phyloP scores from a whole-genome alignment of 2,888 invertebrate genomes.

The Ophion obscuratus region DNA sequence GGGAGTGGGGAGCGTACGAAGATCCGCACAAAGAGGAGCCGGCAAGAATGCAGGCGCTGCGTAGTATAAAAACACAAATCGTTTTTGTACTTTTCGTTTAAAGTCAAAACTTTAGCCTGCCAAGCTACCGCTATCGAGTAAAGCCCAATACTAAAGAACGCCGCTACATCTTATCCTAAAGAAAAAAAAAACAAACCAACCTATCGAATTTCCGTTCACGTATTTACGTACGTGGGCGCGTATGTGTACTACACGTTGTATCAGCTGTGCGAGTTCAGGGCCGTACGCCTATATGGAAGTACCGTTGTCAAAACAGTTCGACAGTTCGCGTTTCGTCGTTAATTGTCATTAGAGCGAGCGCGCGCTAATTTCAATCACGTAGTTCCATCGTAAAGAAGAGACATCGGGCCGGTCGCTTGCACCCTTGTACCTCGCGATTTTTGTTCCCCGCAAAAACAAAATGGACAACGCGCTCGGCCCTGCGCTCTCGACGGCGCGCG shows the following conservation, averaged over 20 bases:
- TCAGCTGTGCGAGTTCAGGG: conserved; percentile 64
- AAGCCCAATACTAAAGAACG: not conserved
- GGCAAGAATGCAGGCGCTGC: not conserved
- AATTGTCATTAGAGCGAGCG: conserved; percentile 19
- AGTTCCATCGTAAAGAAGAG: not conserved
- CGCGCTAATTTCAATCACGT: conserved; percentile 44
- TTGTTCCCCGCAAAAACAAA: not conserved
- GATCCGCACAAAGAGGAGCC: not conserved
- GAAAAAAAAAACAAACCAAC: conserved; percentile 8
- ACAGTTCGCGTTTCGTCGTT: conserved; percentile 34
- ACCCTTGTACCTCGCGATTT: not conserved
- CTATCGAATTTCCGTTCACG: conserved; percentile 50
- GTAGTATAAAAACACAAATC: not conserved
- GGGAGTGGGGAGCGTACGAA: not conserved
- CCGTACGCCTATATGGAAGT: conserved; percentile 55
- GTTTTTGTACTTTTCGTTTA: not conserved
- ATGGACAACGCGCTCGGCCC: not conserved
- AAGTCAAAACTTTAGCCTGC: not conserved
- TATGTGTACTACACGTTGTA: conserved; percentile 13
- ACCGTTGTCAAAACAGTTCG: conserved; percentile 43
- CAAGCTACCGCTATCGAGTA: not conserved
- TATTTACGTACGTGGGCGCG: conserved; percentile 6
- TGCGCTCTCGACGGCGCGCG: conserved; percentile 3
- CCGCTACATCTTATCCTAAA: not conserved
- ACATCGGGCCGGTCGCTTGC: not conserved